Conservation (phyloP, 2,888 invertebrate species). For the Cephus rjabovi region DNA sequence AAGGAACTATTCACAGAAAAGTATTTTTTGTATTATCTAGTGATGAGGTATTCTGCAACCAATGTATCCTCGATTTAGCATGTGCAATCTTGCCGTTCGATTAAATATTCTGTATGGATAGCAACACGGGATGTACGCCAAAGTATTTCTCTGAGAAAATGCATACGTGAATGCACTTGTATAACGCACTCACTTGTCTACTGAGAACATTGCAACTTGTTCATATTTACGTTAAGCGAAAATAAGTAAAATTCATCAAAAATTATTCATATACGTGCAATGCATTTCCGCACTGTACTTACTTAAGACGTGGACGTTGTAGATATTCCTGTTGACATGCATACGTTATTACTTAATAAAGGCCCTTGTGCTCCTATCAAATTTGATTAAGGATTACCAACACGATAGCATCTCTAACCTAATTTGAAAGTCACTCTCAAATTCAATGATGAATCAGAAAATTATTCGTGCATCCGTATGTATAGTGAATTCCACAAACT, state of each 20-base stretch:
- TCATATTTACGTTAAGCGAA: neutral
- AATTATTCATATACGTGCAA: neutral
- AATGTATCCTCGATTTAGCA: neutral
- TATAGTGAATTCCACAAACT: neutral
- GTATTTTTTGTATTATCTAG: neutral
- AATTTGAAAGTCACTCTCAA: neutral
- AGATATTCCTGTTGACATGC: neutral
- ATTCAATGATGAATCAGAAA: neutral
- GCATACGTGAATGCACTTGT: neutral
- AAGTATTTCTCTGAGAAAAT: neutral
- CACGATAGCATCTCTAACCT: neutral
- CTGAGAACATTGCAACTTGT: neutral
- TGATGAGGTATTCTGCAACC: neutral
- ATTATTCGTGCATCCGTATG: neutral
- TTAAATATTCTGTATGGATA: neutral
- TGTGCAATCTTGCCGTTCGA: neutral
- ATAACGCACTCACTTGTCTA: neutral
- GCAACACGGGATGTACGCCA: neutral
- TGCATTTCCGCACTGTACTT: neutral
- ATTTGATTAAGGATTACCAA: neutral
- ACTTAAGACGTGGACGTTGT: neutral
- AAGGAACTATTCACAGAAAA: neutral
- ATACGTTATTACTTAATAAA: slow-evolving; percentile 4
- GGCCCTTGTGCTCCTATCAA: neutral
- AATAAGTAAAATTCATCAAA: neutral